Evolutionary conservation across 2,113 vertebrate genomes (phyloP).

Genomic region (Atlantisia rogersi): DNA sequence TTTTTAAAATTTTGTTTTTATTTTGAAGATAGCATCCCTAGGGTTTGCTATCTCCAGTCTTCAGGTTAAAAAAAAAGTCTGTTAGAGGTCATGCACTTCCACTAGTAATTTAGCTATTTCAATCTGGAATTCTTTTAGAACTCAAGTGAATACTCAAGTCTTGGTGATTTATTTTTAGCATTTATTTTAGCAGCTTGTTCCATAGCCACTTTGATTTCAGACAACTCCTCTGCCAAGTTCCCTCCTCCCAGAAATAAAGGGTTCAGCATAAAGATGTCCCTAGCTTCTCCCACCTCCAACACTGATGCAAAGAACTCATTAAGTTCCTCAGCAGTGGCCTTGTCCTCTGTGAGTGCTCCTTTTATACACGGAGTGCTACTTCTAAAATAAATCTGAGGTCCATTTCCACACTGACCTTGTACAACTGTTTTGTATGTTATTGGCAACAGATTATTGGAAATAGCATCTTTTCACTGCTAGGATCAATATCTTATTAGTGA

Average conservation of each 20-base stretch:
- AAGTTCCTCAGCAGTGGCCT: not conserved
- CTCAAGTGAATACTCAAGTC: not conserved
- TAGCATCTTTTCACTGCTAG: not conserved
- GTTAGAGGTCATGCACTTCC: not conserved
- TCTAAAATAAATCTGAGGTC: not conserved
- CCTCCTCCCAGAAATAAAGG: not conserved
- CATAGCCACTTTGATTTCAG: not conserved
- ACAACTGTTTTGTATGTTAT: not conserved
- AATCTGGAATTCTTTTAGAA: not conserved
- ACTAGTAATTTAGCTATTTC: not conserved
- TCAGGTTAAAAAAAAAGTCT: not conserved
- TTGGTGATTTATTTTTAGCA: not conserved
- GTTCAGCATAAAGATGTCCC: not conserved
- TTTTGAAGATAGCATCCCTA: not conserved
- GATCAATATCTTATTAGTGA: not conserved
- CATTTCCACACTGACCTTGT: not conserved
- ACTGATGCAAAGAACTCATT: not conserved
- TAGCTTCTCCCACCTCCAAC: not conserved
- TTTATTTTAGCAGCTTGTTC: conserved; percentile 1
- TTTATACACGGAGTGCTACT: not conserved
- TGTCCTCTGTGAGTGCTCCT: not conserved
- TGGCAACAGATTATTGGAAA: not conserved
- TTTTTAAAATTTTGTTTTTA: not conserved
- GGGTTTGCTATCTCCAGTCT: not conserved
- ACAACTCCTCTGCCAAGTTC: not conserved